A percentile compares a stretch with the other conserved stretches of the same genome.
These are phyloP conservation scores for Hepsetus odoe DNA, from an alignment of 2,113 vertebrate genomes.

Conservation along the genomic window DNA sequence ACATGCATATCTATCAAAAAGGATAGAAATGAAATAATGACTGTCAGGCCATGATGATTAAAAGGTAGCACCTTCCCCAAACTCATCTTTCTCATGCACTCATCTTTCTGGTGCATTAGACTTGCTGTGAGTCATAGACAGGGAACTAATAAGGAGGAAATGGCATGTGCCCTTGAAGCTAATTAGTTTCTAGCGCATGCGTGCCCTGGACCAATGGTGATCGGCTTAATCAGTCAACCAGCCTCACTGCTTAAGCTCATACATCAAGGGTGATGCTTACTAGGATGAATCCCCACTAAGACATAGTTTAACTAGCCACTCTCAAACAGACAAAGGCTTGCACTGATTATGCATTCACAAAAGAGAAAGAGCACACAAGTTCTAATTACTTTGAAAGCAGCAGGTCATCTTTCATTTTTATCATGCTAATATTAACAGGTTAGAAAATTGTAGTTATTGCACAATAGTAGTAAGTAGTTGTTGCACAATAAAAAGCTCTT, in stretches of 20 bases:
- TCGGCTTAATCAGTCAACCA: slow-evolving; percentile 74
- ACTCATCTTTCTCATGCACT: background rate
- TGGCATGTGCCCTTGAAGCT: slow-evolving; percentile 73
- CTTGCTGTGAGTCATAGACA: slow-evolving; percentile 16
- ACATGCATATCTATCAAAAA: background rate
- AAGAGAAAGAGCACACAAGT: too few relatives aligned
- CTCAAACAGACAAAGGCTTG: background rate
- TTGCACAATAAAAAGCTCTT: too few relatives aligned
- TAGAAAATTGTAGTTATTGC: too few relatives aligned
- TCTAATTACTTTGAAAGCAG: too few relatives aligned
- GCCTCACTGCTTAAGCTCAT: slow-evolving; percentile 68
- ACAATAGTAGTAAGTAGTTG: too few relatives aligned
- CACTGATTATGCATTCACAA: background rate
- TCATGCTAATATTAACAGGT: too few relatives aligned
- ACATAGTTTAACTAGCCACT: background rate
- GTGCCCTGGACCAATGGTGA: slow-evolving; percentile 62
- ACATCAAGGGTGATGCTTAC: slow-evolving; percentile 68
- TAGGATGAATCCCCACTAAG: slow-evolving; percentile 58
- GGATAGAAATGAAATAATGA: slow-evolving; percentile 36
- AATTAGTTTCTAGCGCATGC: slow-evolving; percentile 70
- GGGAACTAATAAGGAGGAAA: slow-evolving; percentile 54
- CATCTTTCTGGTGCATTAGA: slow-evolving; percentile 21
- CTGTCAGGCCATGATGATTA: slow-evolving; percentile 13
- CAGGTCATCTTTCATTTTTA: too few relatives aligned
- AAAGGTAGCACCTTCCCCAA: background rate